Evolutionary conservation across 2,888 invertebrate species (phyloP).

Genomic region (Orthosia gracilis): DNA sequence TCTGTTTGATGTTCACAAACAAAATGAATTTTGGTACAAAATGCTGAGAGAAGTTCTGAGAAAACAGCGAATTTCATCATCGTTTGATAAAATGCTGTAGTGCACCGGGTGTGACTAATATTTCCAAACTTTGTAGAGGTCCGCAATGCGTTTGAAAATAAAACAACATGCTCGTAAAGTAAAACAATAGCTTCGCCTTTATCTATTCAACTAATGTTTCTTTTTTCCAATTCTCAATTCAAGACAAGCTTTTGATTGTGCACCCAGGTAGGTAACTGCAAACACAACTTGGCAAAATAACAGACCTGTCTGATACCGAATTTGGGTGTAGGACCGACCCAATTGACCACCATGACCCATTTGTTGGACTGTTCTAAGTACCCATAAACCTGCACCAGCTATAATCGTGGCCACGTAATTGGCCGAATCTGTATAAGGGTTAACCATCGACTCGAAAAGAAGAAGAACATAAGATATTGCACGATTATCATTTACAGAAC

Average conservation of each 20-base stretch:
- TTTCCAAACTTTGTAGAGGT: conserved; percentile 2
- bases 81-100: conserved; percentile 1
- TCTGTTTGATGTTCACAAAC: neutral
- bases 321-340: too few species aligned
- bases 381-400: too few species aligned
- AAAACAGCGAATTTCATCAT: neutral
- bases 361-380: too few species aligned
- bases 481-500: neutral
- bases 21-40: neutral
- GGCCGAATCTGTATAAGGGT: too few species aligned
- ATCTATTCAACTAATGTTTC: neutral
- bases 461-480: neutral
- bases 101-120: neutral
- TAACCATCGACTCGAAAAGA: too few species aligned
- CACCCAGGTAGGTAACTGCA: too few species aligned
- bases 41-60: neutral
- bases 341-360: too few species aligned
- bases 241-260: too few species aligned
- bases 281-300: too few species aligned
- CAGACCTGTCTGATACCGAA: too few species aligned
- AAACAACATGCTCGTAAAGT: neutral
- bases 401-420: too few species aligned
- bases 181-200: neutral
- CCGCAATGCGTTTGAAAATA: neutral
- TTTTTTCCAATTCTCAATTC: too few species aligned